A percentile compares a stretch with the other conserved stretches of the same genome.
Conservation (phyloP, 2,888 invertebrate species). For the Labia minor region DNA sequence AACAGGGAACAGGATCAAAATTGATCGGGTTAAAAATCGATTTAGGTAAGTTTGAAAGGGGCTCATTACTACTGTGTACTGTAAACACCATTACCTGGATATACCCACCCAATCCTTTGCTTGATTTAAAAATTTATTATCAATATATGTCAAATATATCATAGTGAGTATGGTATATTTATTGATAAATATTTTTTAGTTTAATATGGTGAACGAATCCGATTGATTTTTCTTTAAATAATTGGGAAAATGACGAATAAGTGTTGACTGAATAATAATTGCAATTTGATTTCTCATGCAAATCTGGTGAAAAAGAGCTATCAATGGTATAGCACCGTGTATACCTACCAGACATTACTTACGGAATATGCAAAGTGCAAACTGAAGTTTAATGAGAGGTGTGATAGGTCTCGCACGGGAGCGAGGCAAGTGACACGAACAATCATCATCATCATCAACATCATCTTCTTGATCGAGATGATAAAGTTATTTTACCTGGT, state of each 20-base stretch:
- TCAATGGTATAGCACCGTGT: slow-evolving; percentile 14
- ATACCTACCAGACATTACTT: slow-evolving; percentile 32
- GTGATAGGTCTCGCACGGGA: slow-evolving; percentile 13
- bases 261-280: slow-evolving; percentile 18
- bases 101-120: slow-evolving; percentile 23
- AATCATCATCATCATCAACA: slow-evolving; percentile 8
- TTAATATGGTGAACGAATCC: slow-evolving; percentile 18
- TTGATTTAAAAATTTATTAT: slow-evolving; percentile 18
- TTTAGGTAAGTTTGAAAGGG: slow-evolving; percentile 18
- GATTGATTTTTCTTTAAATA: slow-evolving; percentile 14
- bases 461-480: slow-evolving; percentile 2
- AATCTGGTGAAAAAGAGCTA: slow-evolving; percentile 8
- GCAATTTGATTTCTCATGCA: slow-evolving; percentile 17
- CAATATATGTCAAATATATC: neutral
- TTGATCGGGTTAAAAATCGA: slow-evolving; percentile 8
- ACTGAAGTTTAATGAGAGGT: slow-evolving; percentile 16
- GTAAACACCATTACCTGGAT: neutral
- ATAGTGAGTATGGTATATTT: too few relatives aligned
- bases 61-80: slow-evolving; percentile 17
- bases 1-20: neutral
- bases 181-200: slow-evolving; percentile 17
- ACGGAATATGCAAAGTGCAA: slow-evolving; percentile 29
- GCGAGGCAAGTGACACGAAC: slow-evolving; percentile 13
- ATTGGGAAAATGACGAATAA: slow-evolving; percentile 24
- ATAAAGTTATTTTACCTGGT: slow-evolving; percentile 41